Evolutionary conservation across 2,113 vertebrate species (phyloP).

Genomic region (Nicator chloris): DNA sequence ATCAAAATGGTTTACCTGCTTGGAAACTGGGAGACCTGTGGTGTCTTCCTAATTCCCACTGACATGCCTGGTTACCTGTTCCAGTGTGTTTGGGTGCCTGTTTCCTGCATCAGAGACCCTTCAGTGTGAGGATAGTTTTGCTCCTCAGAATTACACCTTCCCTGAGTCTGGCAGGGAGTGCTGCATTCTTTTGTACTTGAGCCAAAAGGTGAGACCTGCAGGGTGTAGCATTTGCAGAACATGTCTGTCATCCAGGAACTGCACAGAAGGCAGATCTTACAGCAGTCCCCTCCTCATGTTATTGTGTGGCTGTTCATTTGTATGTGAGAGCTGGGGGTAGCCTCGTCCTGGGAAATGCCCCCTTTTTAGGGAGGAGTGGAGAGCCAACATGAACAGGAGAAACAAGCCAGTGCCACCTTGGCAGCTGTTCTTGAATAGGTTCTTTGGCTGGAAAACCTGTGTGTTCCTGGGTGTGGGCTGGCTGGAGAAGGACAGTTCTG

Average conservation of each 20-base stretch:
- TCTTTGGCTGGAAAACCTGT: neutral
- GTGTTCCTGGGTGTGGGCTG: neutral
- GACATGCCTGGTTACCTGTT: neutral
- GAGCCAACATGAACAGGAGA: neutral
- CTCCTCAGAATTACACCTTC: neutral
- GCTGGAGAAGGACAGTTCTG: neutral
- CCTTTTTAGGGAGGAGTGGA: neutral
- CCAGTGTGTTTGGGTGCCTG: neutral
- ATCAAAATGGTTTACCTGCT: neutral
- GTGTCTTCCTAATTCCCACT: accelerated
- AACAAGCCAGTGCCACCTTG: neutral
- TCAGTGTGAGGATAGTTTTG: neutral
- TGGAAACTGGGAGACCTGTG: neutral
- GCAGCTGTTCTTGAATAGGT: neutral
- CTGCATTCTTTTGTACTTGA: neutral
- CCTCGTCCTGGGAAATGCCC: neutral
- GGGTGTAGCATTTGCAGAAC: neutral
- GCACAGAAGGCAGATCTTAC: neutral
- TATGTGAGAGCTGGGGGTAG: neutral
- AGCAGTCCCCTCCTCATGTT: neutral
- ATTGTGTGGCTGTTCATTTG: neutral
- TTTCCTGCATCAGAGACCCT: neutral
- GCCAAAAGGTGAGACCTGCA: neutral
- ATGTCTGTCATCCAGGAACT: neutral
- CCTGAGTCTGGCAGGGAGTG: neutral